phyloP scores from a whole-genome alignment of 1,140 invertebrate species.

The Drosophila pectinifera region DNA sequence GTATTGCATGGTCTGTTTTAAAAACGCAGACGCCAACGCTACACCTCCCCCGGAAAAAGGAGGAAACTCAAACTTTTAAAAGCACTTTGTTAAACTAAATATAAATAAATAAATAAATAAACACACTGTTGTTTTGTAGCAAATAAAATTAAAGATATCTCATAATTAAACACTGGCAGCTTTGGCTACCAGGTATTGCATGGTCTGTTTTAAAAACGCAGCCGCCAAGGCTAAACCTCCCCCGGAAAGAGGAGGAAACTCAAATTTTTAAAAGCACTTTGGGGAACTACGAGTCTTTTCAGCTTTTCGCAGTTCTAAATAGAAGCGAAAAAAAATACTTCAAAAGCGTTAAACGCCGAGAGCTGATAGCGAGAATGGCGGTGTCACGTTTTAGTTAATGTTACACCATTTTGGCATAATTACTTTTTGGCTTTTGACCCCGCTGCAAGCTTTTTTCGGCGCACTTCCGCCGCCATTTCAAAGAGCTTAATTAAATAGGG shows the following conservation, averaged over 20 bases:
- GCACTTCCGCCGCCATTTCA: constrained; percentile 19
- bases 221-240: no score
- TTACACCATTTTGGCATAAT: constrained; percentile 77
- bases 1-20: not conserved
- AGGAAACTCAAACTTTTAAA: constrained; percentile 51
- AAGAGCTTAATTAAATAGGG: constrained; percentile 66
- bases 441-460: constrained; percentile 9
- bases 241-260: constrained; percentile 23
- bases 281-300: constrained; percentile 35
- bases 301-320: constrained; percentile 8
- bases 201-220: no score
- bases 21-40: no score
- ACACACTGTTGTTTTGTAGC: no score
- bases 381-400: constrained; percentile 71
- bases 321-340: constrained; percentile 49
- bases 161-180: rapidly evolving
- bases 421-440: constrained; percentile 69
- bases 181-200: not conserved
- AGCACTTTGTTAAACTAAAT: constrained; percentile 30
- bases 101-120: no score
- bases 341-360: constrained; percentile 66
- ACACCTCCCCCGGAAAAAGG: constrained; percentile 26
- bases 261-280: constrained; percentile 61
- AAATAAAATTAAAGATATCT: not conserved
- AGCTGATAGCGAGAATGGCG: constrained; percentile 16